These are phyloP conservation scores for Heliangelus exortis DNA, from an alignment of 2,797 vertebrate species.

Conservation along the genomic window DNA sequence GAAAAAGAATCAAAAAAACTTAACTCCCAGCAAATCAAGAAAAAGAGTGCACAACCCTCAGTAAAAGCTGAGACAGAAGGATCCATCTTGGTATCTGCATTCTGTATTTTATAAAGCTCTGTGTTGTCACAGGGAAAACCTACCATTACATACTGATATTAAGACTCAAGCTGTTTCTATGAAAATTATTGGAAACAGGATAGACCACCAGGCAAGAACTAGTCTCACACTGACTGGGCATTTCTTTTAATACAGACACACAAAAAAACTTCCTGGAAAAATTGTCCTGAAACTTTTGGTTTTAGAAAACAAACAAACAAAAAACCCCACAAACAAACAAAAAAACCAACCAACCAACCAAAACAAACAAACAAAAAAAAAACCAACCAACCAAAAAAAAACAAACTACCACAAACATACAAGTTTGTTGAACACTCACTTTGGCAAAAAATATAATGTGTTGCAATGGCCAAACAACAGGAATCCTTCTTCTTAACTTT, in stretches of 20 bases:
- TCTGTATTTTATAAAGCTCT: neutral
- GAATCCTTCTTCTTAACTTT: neutral
- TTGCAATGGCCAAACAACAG: neutral
- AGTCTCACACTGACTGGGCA: neutral
- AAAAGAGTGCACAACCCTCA: neutral
- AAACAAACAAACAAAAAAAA: no score
- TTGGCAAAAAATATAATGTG: neutral
- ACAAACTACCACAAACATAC: neutral
- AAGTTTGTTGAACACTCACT: neutral
- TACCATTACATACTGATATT: neutral
- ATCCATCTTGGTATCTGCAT: neutral
- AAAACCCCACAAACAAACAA: no score
- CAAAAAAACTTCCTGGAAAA: neutral
- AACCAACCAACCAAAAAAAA: no score
- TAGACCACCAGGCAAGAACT: neutral
- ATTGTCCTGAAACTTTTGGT: neutral
- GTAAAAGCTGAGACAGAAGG: neutral
- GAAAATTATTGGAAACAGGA: neutral
- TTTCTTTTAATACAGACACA: neutral
- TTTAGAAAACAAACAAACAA: no score
- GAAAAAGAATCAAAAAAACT: conserved; percentile 9
- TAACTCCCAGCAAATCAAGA: neutral
- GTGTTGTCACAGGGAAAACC: neutral
- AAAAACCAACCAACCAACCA: no score
- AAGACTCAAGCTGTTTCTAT: neutral